Conservation (phyloP, 2,888 invertebrate species). For the Ferdinandea cuprea region DNA sequence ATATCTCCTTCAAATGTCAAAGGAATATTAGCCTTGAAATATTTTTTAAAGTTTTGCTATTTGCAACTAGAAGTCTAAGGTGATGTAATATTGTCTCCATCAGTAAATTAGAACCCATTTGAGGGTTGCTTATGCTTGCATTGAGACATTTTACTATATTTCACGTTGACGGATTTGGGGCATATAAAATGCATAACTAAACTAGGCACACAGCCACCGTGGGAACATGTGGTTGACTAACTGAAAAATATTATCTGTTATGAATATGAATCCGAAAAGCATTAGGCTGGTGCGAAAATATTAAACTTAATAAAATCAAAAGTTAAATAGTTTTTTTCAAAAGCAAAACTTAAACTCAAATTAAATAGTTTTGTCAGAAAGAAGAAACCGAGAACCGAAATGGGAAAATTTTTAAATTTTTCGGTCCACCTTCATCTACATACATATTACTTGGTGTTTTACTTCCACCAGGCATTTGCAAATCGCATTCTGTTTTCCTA, state of each 20-base stretch:
- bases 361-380: no score
- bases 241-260: conserved; percentile 27
- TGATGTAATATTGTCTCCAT: conserved; percentile 22
- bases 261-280: no score
- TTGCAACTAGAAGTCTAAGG: no score
- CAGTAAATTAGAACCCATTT: conserved; percentile 39
- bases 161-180: no score
- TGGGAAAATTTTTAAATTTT: conserved; percentile 2
- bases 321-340: no score
- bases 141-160: no score
- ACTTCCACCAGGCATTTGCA: conserved; percentile 22
- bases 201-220: neutral
- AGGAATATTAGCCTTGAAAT: no score
- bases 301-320: no score
- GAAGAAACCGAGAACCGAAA: no score
- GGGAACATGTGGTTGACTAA: neutral
- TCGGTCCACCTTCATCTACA: conserved; percentile 1
- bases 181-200: conserved; percentile 9
- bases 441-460: neutral
- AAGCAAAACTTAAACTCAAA: no score
- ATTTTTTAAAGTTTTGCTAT: conserved; percentile 1
- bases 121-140: neutral
- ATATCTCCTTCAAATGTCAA: no score
- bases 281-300: no score
- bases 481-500: conserved; percentile 36